Evolutionary conservation across 1,140 invertebrate species (phyloP), one percentile per base, ranked within the genome.

Genomic region (Ridgeia piscesae): DNA sequence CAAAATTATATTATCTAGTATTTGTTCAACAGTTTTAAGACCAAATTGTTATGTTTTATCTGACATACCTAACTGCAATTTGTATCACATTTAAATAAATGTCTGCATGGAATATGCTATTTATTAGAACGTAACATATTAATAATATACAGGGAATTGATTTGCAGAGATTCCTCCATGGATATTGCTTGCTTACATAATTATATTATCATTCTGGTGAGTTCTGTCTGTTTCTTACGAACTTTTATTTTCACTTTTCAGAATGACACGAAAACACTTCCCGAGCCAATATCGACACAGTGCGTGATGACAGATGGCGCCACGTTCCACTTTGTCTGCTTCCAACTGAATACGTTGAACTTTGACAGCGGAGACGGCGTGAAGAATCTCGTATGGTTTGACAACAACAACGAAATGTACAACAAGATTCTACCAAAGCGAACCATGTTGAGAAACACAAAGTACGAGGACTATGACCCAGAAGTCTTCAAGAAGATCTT

Each of bases 331-430:
- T 98, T 98, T 95, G 97, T 97, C 17, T 97, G 98, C 77, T 97
- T 98, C 93, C 98, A 99, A 96, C 96, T 99, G n/a, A 98, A 99
- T 94, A 98, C 98, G 1, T 95, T 98, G 33, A 96, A 98, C 95
- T 93, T 98, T 6, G 96, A 97, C 94, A 92, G 77, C 14, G 94
- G 92, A 35, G 95, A 97, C 48, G 97, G 97, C n/a, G 95, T 96
- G 1, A 98, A 97, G 94, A 99, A 99, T 96, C 96, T 98, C 93
- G 98, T 97, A 97, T 99, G 98, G 96, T 96, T 97, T 92, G 97
- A 97, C 89, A 96, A 97, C 34, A 96, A 96, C 93, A 95, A 97
- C 88, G 95, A 97, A 93, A 94, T 99, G n/a, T 98, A 97, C 95
- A 95, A 97, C 9, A 96, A 96, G 88, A 92, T 93, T 4, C 21